These are phyloP conservation scores for Tauraco hartlaubi DNA, from an alignment of 2,797 vertebrate species.

Conservation along the genomic window DNA sequence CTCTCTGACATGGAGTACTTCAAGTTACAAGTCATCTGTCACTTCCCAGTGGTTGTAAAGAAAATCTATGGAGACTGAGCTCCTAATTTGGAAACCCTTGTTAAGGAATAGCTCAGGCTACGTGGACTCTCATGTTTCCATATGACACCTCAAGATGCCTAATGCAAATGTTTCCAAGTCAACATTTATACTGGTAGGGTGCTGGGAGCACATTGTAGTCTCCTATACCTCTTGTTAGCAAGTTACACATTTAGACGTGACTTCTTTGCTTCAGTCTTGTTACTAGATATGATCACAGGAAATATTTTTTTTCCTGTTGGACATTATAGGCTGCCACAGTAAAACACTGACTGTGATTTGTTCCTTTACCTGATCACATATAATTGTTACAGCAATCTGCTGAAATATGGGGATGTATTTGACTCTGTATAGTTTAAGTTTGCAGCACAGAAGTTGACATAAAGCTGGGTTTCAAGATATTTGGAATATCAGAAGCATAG, in stretches of 20 bases:
- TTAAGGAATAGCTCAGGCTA: not conserved
- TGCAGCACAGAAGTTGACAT: not conserved
- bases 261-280: not conserved
- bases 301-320: not conserved
- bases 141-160: not conserved
- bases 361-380: not conserved
- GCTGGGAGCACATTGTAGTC: fast-evolving
- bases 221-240: not conserved
- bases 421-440: not conserved
- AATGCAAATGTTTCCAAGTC: not conserved
- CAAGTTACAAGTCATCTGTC: not conserved
- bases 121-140: not conserved
- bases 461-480: not conserved
- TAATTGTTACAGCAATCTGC: not conserved
- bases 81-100: not conserved
- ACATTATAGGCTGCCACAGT: not conserved
- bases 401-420: not conserved
- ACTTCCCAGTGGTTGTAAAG: not conserved
- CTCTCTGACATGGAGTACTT: not conserved
- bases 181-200: not conserved
- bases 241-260: not conserved
- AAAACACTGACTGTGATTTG: not conserved
- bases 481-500: not conserved
- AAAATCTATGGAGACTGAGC: not conserved
- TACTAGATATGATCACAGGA: not conserved